Base-by-base conservation (phyloP, 1,140 invertebrate species). In the Contarinia nasturtii region DNA sequence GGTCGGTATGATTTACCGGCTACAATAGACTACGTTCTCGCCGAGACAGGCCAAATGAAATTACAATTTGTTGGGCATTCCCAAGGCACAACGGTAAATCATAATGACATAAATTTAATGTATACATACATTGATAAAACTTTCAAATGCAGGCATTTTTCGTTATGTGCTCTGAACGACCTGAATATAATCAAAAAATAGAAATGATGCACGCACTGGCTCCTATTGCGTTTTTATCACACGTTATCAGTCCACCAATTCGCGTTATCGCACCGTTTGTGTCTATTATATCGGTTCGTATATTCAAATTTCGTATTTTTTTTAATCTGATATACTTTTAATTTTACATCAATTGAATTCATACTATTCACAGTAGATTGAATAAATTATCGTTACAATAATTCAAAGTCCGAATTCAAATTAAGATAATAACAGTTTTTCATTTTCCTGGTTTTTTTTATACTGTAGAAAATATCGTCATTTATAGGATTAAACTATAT, bases 51-150 rank as follows among this genome's bases (percentile, higher is more conserved):
- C 38, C 57, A 67, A 49, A 52, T 62, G 36, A 57, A 67, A 44
- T 51, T 79, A 2, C 65, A 67, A 50, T 73, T 73, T 46, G 57
- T 74, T 20, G 75, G 73, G 1, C 68, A 74, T 55, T 75, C 71
- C 3, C 75, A 81, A 61, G 83, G 83, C 19, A 82, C 79, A 0
- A 75, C 76, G 3, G n/a, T n/a, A n/a, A n/a, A n/a, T n/a, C n/a
- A n/a, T n/a, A n/a, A n/a, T n/a, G n/a, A n/a, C n/a, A n/a, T n/a
- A n/a, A n/a, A n/a, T n/a, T n/a, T n/a, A n/a, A n/a, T n/a, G n/a
- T n/a, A n/a, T n/a, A n/a, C n/a, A n/a, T n/a, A n/a, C n/a, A n/a
- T n/a, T n/a, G n/a, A n/a, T n/a, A n/a, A n/a, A n/a, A n/a, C n/a
- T n/a, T n/a, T n/a, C n/a, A n/a, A n/a, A n/a, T n/a, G n/a, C n/a